Evolutionary conservation across 2,113 vertebrate genomes (phyloP), one percentile per base, ranked within the genome.

Genomic region (Eolophus roseicapilla): DNA sequence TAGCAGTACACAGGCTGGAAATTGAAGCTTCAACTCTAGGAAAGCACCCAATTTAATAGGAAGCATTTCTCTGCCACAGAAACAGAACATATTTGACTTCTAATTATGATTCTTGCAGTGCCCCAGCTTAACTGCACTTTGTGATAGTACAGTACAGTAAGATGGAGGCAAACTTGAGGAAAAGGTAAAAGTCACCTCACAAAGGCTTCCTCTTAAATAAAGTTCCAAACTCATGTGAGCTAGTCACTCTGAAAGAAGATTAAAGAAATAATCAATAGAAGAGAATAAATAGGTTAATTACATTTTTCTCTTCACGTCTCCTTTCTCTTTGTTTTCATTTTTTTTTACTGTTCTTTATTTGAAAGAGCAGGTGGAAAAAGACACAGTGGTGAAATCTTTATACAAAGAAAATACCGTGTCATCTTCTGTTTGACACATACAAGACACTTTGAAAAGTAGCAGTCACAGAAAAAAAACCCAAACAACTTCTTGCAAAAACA

Each of bases 381-480:
- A 53, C 9, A n/a, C 1, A 1, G 11, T 14, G 82, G 24, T 14
- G 12, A 92, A 37, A 47, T 74, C 86, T 88, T 65, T 69, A 31
- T 88, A 90, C 17, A 92, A 28, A 76, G 28, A 39, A 75, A 52
- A 49, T 19, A 17, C 28, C 8, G 33, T n/a, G n/a, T 49, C 24
- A 37, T 39, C 52, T 77, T 77, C 55, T 77, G 28, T 60, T 92
- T 76, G n/a, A 73, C 4, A 31, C 8, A 33, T 46, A 20, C 16
- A 77, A 80, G 3, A 12, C 8, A 3, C 7, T 94, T 50, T 89
- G 71, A 43, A 92, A 92, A 69, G 16, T 24, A 75, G 12, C 8
- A 62, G 28, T 74, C 10, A 29, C 0, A 6, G 7, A 2, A 37
- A 63, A 60, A 47, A 49, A 71, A 39, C 4, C 2, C 5, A 10